A percentile compares a stretch with the other conserved stretches of the same genome.
Conservation (phyloP, 2,113 vertebrate genomes). For the Condylura cristata region DNA sequence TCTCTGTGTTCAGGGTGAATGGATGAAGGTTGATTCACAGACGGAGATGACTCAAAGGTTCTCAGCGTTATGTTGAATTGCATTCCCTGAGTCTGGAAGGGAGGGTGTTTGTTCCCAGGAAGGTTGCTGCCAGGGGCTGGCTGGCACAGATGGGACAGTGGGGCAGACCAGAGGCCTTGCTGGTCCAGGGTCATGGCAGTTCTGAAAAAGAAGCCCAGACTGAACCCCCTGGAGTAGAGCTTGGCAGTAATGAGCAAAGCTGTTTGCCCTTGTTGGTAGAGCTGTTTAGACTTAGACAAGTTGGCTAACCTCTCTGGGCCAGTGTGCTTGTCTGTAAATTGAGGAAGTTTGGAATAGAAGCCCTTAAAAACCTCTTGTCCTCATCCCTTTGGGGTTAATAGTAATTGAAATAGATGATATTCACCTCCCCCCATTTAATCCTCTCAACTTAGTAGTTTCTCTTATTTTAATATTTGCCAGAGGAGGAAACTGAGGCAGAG, state of each 20-base stretch:
- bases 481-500: background rate
- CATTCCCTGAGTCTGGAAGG: background rate
- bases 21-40: constrained; percentile 57
- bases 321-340: background rate
- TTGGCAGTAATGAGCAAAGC: background rate
- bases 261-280: background rate
- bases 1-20: constrained; percentile 27
- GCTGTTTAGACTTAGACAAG: background rate
- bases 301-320: background rate
- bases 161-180: background rate
- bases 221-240: background rate
- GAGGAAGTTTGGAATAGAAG: background rate
- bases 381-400: background rate
- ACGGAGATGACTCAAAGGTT: constrained; percentile 57
- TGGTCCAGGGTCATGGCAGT: background rate
- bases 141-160: background rate
- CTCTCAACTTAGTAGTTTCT: background rate
- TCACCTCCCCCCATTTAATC: background rate
- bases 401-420: background rate
- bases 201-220: background rate
- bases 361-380: background rate
- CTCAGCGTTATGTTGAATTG: background rate
- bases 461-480: background rate
- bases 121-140: background rate
- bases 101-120: background rate